phyloP scores from a whole-genome alignment of 2,113 vertebrate species.

The Cathartes aura region DNA sequence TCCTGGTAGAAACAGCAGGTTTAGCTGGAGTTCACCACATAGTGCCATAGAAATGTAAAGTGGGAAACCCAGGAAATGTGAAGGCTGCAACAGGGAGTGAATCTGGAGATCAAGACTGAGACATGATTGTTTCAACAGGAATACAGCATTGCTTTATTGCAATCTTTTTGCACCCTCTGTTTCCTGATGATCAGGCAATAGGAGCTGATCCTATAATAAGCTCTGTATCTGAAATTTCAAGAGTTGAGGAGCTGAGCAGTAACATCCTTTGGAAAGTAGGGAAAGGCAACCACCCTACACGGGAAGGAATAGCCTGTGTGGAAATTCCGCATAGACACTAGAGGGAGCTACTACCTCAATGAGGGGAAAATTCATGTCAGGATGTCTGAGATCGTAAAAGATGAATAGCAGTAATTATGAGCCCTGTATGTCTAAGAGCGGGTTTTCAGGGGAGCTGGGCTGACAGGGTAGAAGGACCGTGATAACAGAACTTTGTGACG shows the following conservation, averaged over 20 bases:
- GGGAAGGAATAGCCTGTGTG: background rate
- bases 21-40: background rate
- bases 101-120: background rate
- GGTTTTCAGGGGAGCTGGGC: background rate
- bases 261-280: background rate
- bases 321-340: background rate
- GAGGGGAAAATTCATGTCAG: background rate
- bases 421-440: rapidly evolving
- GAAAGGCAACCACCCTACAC: background rate
- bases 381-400: background rate
- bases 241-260: background rate
- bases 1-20: background rate
- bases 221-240: background rate
- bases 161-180: background rate
- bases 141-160: background rate
- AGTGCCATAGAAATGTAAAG: background rate
- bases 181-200: background rate
- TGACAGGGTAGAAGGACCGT: background rate
- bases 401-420: background rate
- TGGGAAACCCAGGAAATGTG: background rate
- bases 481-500: background rate
- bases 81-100: background rate
- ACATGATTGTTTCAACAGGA: background rate
- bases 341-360: background rate
- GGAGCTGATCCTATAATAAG: background rate